Percentiles rank a stretch among this genome's conserved stretches.
Evolutionary conservation across 2,113 vertebrate genomes (phyloP).

Genomic region (Tupaia tana): DNA sequence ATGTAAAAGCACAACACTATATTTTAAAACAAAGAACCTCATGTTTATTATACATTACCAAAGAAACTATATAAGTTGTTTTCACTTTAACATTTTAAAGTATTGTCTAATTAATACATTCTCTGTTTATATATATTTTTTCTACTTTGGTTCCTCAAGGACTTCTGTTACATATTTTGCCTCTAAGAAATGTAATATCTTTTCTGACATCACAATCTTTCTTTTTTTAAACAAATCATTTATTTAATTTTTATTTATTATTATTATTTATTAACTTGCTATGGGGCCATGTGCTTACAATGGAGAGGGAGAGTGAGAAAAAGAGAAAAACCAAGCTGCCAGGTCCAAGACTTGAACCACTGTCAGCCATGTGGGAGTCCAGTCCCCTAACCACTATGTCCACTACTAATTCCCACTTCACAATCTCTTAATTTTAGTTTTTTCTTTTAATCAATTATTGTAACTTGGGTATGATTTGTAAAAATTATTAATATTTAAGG

Average conservation of each 20-base stretch:
- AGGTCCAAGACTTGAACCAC: too few species aligned
- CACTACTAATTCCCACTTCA: constrained; percentile 59
- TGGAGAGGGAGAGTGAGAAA: too few species aligned
- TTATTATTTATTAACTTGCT: too few species aligned
- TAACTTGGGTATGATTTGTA: not conserved
- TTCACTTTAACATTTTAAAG: constrained; percentile 14
- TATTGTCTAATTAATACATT: constrained; percentile 38
- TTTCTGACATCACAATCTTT: constrained; percentile 69
- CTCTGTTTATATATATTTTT: constrained; percentile 58
- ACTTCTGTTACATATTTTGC: constrained; percentile 70
- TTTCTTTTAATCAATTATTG: constrained; percentile 2
- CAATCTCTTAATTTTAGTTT: constrained; percentile 17
- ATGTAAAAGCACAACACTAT: not conserved
- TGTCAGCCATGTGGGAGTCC: too few species aligned
- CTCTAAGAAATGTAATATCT: constrained; percentile 73
- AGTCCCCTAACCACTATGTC: too few species aligned
- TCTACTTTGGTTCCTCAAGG: constrained; percentile 57
- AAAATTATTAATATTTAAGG: constrained; percentile 32
- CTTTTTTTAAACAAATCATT: constrained; percentile 11
- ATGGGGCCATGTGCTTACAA: too few species aligned
- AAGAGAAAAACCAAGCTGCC: too few species aligned
- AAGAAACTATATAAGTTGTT: not conserved
- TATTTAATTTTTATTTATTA: constrained; percentile 3
- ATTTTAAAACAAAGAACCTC: constrained; percentile 63
- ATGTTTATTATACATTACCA: constrained; percentile 33